These are phyloP conservation scores for Platichthys stellatus DNA, from an alignment of 2,113 vertebrate genomes.

Conservation along the genomic window DNA sequence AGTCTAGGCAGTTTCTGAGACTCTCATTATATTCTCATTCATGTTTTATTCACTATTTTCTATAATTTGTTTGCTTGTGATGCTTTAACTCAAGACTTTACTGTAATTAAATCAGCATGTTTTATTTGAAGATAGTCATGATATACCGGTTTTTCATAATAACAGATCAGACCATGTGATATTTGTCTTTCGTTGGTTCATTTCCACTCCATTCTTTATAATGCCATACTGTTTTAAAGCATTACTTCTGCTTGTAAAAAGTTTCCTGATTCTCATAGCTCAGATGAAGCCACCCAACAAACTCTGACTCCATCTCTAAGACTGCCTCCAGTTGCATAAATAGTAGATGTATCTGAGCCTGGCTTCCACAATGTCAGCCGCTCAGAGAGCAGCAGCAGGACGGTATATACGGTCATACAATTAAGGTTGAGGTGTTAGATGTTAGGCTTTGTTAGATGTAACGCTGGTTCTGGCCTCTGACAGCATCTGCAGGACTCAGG, in stretches of 20 bases:
- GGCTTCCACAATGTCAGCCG: slow-evolving; percentile 11
- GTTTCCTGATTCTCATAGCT: not conserved
- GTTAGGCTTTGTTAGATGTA: slow-evolving; percentile 2
- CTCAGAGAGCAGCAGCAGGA: slow-evolving; percentile 13
- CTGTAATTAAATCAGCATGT: too few species aligned
- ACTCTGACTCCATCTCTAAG: not conserved
- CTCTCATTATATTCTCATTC: too few species aligned
- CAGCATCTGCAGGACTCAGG: slow-evolving; percentile 37
- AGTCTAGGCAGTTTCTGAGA: too few species aligned
- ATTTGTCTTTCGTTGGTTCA: not conserved
- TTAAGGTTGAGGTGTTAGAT: slow-evolving; percentile 5
- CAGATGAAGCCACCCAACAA: not conserved
- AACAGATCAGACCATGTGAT: too few species aligned
- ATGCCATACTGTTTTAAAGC: not conserved
- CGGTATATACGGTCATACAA: not conserved
- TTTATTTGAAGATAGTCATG: too few species aligned
- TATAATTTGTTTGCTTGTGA: too few species aligned
- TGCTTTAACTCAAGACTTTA: too few species aligned
- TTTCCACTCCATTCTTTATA: not conserved
- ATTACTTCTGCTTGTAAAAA: not conserved
- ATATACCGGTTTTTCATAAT: too few species aligned
- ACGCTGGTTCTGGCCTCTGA: slow-evolving; percentile 21
- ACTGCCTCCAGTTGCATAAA: not conserved
- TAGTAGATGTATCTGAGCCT: slow-evolving; percentile 16
- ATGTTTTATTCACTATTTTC: too few species aligned